These are phyloP conservation scores for Piliocolobus tephrosceles DNA, from an alignment of 2,113 vertebrate species.

Conservation along the genomic window DNA sequence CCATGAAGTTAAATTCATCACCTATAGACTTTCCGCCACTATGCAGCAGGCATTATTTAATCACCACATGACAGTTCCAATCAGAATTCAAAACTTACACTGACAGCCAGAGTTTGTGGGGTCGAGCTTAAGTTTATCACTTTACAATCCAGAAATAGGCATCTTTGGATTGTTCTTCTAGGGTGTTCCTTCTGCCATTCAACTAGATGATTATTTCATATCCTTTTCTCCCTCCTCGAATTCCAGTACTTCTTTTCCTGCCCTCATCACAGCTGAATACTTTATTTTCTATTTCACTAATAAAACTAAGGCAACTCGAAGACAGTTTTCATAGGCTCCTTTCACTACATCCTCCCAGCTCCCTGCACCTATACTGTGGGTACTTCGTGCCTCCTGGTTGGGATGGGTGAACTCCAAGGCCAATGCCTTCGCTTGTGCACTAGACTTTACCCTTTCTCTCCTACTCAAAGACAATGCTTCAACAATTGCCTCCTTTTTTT, in stretches of 20 bases:
- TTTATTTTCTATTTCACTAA: neutral
- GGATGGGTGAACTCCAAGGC: neutral
- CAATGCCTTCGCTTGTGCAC: neutral
- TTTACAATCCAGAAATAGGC: neutral
- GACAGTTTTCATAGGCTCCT: neutral
- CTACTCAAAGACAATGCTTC: neutral
- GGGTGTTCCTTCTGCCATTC: neutral
- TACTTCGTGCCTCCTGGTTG: neutral
- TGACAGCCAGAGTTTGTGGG: neutral
- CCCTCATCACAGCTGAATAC: neutral
- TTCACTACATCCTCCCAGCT: neutral
- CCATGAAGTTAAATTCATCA: neutral
- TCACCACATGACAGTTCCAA: constrained; percentile 1
- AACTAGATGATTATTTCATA: neutral
- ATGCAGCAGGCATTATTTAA: neutral
- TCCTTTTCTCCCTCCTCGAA: neutral
- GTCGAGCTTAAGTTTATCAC: constrained; percentile 21
- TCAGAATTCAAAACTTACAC: neutral
- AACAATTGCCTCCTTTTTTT: neutral
- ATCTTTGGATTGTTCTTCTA: neutral
- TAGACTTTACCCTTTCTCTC: neutral
- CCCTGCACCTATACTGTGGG: neutral
- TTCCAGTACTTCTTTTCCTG: neutral
- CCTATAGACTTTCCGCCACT: neutral
- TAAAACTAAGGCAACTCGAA: neutral